Conservation (phyloP, 2,113 vertebrate genomes). For the Phylloscopus trochiloides region DNA sequence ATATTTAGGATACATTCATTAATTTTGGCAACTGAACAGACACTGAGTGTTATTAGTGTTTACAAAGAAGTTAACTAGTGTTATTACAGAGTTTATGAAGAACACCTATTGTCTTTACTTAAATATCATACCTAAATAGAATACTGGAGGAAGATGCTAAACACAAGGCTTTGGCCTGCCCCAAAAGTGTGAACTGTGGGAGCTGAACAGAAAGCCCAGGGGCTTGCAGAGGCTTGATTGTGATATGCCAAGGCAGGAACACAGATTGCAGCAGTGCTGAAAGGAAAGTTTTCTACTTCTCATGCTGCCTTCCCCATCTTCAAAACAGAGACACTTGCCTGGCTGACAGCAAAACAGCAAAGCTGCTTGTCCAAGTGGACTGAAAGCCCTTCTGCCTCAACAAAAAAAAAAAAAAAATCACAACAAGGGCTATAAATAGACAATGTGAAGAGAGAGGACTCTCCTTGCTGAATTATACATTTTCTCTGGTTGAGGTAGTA, state of each 20-base stretch:
- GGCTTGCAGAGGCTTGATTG: background rate
- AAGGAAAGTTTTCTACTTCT: background rate
- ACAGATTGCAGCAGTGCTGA: background rate
- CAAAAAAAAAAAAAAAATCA: background rate
- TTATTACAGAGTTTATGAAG: background rate
- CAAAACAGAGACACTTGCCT: background rate
- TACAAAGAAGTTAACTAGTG: background rate
- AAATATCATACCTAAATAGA: background rate
- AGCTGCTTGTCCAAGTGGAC: background rate
- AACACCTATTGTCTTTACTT: background rate
- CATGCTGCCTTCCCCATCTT: background rate
- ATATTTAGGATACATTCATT: background rate
- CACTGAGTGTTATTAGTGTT: fast-evolving
- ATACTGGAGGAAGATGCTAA: background rate
- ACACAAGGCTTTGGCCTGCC: background rate
- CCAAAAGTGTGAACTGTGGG: background rate
- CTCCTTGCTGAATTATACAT: fast-evolving
- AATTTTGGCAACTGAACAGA: background rate
- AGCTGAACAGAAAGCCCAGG: background rate
- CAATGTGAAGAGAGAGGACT: background rate
- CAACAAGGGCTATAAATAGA: background rate
- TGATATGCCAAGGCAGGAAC: background rate
- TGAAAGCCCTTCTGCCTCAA: background rate
- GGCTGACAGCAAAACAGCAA: background rate
- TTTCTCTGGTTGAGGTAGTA: background rate